These are phyloP conservation scores for Nomada lathburiana DNA, from an alignment of 2,888 invertebrate species.

Conservation along the genomic window DNA sequence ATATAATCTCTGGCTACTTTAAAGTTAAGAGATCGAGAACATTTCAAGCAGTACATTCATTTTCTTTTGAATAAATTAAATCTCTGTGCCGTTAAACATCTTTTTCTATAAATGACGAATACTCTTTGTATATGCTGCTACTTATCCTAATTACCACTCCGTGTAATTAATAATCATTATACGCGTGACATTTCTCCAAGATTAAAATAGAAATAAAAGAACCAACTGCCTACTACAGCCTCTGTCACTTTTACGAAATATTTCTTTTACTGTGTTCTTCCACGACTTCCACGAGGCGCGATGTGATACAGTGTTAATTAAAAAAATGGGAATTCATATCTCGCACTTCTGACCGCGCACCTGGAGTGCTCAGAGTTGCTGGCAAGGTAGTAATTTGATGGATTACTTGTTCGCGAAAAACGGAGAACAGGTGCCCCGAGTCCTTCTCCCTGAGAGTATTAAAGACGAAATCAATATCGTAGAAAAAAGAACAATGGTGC, in stretches of 20 bases:
- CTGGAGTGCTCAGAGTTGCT: background rate
- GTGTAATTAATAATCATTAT: too few species aligned
- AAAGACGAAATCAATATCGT: background rate
- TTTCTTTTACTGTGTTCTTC: background rate
- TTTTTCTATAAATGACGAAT: too few species aligned
- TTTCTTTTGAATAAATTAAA: too few species aligned
- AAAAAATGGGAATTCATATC: slow-evolving; percentile 22
- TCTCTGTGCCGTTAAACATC: too few species aligned
- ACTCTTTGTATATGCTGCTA: too few species aligned
- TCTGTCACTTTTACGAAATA: background rate
- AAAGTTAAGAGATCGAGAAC: too few species aligned
- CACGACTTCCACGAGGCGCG: background rate
- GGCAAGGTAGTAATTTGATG: slow-evolving; percentile 5
- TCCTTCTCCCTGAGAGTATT: background rate
- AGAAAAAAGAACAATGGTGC: too few species aligned
- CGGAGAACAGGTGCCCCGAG: background rate
- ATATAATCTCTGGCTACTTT: too few species aligned
- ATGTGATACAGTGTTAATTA: slow-evolving; percentile 14
- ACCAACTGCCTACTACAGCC: background rate
- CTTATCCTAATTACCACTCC: too few species aligned
- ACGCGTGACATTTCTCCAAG: background rate
- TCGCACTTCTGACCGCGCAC: background rate
- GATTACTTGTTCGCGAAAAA: background rate
- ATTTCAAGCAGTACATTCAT: too few species aligned
- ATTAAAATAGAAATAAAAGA: background rate